These are phyloP conservation scores for Megalops cyprinoides DNA, from an alignment of 2,797 vertebrate species.

Conservation along the genomic window DNA sequence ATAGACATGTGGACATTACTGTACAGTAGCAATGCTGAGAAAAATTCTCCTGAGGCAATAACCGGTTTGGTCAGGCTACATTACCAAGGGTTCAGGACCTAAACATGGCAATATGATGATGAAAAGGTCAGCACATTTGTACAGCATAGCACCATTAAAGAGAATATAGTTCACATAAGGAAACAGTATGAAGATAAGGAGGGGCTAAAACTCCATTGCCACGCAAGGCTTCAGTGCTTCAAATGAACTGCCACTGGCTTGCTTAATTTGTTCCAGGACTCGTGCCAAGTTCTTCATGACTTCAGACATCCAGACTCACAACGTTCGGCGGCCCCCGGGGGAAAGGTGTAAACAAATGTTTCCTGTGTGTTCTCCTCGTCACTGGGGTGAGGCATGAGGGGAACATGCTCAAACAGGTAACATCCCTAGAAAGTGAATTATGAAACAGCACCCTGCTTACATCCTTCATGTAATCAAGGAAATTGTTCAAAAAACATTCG, in stretches of 20 bases:
- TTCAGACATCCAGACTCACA: neutral
- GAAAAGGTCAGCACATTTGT: constrained; percentile 6
- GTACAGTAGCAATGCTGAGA: neutral
- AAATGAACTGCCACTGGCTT: neutral
- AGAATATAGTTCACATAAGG: constrained; percentile 44
- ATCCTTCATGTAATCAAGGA: no score
- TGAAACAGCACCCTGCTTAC: no score
- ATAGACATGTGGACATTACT: neutral
- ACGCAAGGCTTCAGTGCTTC: constrained; percentile 31
- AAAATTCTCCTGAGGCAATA: neutral
- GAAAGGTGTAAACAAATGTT: neutral
- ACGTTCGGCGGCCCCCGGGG: neutral
- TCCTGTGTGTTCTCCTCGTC: neutral
- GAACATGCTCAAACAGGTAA: neutral
- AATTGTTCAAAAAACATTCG: neutral
- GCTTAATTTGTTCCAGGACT: constrained; percentile 16
- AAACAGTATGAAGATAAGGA: no score
- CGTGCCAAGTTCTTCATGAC: neutral
- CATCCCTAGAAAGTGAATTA: neutral
- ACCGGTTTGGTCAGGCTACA: constrained; percentile 6
- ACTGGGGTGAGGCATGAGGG: neutral
- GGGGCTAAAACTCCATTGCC: constrained; percentile 25
- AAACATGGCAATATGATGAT: constrained; percentile 37
- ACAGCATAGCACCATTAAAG: constrained; percentile 43
- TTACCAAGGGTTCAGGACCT: constrained; percentile 4